Evolutionary conservation across 2,113 vertebrate genomes (phyloP).

Genomic region (Okapia johnstoni): DNA sequence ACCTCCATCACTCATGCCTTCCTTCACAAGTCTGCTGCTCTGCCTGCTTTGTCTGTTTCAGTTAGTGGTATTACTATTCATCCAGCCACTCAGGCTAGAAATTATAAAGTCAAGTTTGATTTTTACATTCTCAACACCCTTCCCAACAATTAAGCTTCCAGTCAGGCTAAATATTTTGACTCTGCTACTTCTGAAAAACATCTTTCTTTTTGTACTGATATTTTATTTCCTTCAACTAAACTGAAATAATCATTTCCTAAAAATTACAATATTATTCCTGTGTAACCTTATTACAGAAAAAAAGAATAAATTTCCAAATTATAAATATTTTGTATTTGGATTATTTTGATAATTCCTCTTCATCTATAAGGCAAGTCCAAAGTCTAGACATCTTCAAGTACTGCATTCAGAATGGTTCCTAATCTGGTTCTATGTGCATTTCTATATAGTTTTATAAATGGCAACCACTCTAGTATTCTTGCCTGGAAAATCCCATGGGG

Average conservation of each 20-base stretch:
- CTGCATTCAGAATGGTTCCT: neutral
- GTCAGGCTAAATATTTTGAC: neutral
- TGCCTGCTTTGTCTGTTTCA: neutral
- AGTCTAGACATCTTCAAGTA: neutral
- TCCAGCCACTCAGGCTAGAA: neutral
- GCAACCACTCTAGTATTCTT: neutral
- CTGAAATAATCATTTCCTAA: neutral
- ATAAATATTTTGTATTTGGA: neutral
- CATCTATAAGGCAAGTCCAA: neutral
- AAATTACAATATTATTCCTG: neutral
- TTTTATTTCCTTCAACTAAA: neutral
- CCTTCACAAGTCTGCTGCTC: neutral
- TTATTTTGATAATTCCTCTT: neutral
- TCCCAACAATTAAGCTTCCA: neutral
- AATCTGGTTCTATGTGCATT: neutral
- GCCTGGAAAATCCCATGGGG: neutral
- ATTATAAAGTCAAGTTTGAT: neutral
- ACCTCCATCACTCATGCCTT: fast-evolving
- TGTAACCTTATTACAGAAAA: neutral
- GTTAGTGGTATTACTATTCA: neutral
- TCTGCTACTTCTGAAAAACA: neutral
- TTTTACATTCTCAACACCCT: neutral
- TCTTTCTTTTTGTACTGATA: neutral
- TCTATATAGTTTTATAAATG: neutral
- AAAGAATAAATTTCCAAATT: neutral